Base-by-base conservation (phyloP, 2,113 vertebrate species). In the Camelus bactrianus region DNA sequence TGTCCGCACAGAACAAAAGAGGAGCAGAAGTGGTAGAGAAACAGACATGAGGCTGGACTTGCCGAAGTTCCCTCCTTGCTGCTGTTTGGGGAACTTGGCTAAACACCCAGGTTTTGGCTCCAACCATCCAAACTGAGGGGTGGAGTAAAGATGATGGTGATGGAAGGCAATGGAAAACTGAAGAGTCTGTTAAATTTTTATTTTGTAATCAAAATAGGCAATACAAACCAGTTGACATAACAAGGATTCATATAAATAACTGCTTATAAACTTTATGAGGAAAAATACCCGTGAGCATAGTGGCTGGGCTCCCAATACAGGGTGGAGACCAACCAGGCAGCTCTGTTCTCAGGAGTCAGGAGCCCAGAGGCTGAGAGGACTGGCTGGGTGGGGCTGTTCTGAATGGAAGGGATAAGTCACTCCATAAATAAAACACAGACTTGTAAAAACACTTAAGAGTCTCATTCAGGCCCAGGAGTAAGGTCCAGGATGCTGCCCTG, bases 221-320 rank as follows among this genome's bases (percentile, higher is more conserved):
- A 52, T 98, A 98, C 98, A 98, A 98, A 98, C 92, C 67, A 73
- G 69, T 0, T 80, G 79, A 83, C 5, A 96, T 98, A 97, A 98
- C 96, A 56, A 58, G 64, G 81, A 88, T 24, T 6, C 91, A 94
- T 48, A 77, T 76, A 96, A 73, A 98, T 52, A 96, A 97, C 72
- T 69, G 85, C 38, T 94, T 97, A 98, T 92, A 97, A 19, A 28
- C 48, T 85, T 86, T 91, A 76, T 20, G 26, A 91, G 85, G 80
- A 95, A 95, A 90, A 89, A 90, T 92, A 97, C 97, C 97, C 95
- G 52, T 96, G 96, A 98, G 96, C 93, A 93, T 83, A n/a, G 79
- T 96, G 94, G 88, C 95, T 94, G 73, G 94, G 79, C 94, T 97
- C 89, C 97, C 69, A 88, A 38, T 89, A 81, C 42, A 86, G 93